phyloP scores from a whole-genome alignment of 2,888 invertebrate genomes.

The Beris chalybata region DNA sequence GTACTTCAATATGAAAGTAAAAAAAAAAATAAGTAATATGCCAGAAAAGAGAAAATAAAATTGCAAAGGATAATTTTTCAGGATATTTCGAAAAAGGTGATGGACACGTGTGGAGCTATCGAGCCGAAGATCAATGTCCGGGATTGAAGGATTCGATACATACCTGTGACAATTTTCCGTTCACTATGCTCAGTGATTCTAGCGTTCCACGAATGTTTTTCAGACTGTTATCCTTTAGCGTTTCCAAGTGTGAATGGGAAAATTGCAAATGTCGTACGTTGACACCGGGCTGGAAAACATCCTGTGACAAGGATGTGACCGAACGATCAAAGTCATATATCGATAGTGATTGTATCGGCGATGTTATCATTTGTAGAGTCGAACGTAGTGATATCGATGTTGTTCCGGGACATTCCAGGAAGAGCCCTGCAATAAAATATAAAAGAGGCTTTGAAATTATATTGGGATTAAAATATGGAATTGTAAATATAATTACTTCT shows the following conservation, averaged over 20 bases:
- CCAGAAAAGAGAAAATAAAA: too few relatives aligned
- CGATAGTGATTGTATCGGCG: slow-evolving; percentile 78
- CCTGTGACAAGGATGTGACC: slow-evolving; percentile 72
- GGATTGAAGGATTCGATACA: slow-evolving; percentile 34
- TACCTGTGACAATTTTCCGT: slow-evolving; percentile 64
- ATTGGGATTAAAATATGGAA: too few relatives aligned
- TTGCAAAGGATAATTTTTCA: too few relatives aligned
- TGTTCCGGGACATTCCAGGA: slow-evolving; percentile 85
- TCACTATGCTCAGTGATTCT: slow-evolving; percentile 77
- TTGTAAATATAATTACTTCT: too few relatives aligned
- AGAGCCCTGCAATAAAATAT: slow-evolving; percentile 64
- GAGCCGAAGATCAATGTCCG: too few relatives aligned
- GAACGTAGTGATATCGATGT: slow-evolving; percentile 73
- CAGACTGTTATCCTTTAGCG: slow-evolving; percentile 74
- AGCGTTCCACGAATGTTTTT: slow-evolving; percentile 71
- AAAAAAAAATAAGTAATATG: too few relatives aligned
- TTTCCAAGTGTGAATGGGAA: slow-evolving; percentile 73
- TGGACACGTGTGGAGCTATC: too few relatives aligned
- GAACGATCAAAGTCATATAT: slow-evolving; percentile 86
- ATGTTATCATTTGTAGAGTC: slow-evolving; percentile 70
- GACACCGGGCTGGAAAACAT: slow-evolving; percentile 70
- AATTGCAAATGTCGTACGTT: slow-evolving; percentile 75
- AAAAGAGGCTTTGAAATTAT: background rate
- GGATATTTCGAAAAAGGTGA: too few relatives aligned
- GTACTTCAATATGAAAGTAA: too few relatives aligned